phyloP scores from a whole-genome alignment of 2,888 invertebrate genomes.

The Lepidochrysops patricia region DNA sequence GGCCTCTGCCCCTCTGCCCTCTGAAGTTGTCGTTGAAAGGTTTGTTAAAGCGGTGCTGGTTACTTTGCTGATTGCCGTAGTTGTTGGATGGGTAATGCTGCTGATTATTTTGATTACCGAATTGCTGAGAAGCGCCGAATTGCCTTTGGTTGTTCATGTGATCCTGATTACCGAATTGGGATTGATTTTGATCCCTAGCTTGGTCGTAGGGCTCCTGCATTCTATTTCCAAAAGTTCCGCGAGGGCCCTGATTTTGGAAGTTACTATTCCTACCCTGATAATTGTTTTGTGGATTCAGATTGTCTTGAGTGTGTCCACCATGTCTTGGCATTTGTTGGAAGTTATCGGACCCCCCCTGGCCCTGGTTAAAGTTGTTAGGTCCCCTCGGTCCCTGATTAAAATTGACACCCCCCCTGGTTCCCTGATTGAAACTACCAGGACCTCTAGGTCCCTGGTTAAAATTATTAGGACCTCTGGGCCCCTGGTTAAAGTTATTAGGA shows the following conservation, averaged over 20 bases:
- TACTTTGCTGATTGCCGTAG: conserved; percentile 4
- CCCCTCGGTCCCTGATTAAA: conserved; percentile 11
- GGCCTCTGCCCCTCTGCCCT: conserved; percentile 28
- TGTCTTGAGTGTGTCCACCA: not conserved
- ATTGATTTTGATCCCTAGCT: not conserved
- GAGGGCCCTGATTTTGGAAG: conserved; percentile 32
- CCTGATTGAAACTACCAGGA: conserved; percentile 14
- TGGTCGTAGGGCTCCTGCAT: conserved; percentile 23
- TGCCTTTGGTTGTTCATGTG: conserved; percentile 21
- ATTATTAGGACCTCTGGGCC: conserved; percentile 16
- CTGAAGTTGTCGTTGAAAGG: conserved; percentile 21
- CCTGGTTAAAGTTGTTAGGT: conserved; percentile 17
- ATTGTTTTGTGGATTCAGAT: not conserved
- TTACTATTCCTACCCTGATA: conserved; percentile 14
- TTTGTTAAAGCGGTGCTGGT: conserved; percentile 23
- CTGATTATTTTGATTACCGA: conserved; percentile 2
- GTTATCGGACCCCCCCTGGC: conserved; percentile 15
- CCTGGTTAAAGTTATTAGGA: conserved; percentile 19
- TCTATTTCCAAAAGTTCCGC: conserved; percentile 33
- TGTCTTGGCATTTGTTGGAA: conserved; percentile 17
- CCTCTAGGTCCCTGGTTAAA: conserved; percentile 16
- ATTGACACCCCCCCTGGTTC: not conserved
- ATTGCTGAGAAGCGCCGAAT: conserved; percentile 10
- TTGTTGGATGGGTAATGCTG: not conserved
- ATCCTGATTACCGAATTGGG: conserved; percentile 18